Evolutionary conservation across 2,888 invertebrate species (phyloP), one percentile per base, ranked within the genome.

Genomic region (Tortricodes alternella): DNA sequence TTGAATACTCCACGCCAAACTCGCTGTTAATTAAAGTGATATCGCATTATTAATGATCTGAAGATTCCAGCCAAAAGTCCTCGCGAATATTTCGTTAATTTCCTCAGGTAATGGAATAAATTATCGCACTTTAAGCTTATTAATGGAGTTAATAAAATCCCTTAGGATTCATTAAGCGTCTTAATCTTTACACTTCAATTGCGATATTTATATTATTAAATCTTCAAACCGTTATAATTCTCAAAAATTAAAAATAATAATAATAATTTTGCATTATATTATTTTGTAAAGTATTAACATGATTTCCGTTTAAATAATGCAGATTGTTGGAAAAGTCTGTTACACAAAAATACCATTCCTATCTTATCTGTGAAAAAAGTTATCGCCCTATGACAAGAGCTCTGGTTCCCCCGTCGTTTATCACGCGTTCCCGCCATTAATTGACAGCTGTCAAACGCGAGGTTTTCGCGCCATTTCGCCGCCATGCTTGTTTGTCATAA

Each of bases 381-480:
- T 29, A 43, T 18, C 43, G 43, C 29, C 18, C 7, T 29, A 29
- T 29, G 29, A 11, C 29, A 44, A 16, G n/a, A 27, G 29, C 43
- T 44, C 18, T 44, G 18, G 19, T 13, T 63, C 60, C 74, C 66
- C 68, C 70, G 71, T 74, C 78, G 68, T 79, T 77, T 80, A 73
- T 85, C 82, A 81, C 67, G 60, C 67, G 68, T 74, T 72, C 65
- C 72, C 74, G 69, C 71, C 63, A 61, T 72, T 73, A 90, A 90
- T 90, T 90, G 89, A 90, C 89, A 90, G 83, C 80, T 89, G 89
- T 89, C 89, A 89, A 84, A 85, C 66, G 73, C 63, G 66, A 66
- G 70, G 70, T 73, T 78, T 83, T 85, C 85, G 81, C 85, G 84
- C 84, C 84, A 73, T 81, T 82, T 80, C 77, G 66, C 67, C 66